Percentiles rank a stretch among this genome's conserved stretches.
Evolutionary conservation across 92 coral and sea anemone species (phyloP).

Genomic region (Zoanthus gigantus): DNA sequence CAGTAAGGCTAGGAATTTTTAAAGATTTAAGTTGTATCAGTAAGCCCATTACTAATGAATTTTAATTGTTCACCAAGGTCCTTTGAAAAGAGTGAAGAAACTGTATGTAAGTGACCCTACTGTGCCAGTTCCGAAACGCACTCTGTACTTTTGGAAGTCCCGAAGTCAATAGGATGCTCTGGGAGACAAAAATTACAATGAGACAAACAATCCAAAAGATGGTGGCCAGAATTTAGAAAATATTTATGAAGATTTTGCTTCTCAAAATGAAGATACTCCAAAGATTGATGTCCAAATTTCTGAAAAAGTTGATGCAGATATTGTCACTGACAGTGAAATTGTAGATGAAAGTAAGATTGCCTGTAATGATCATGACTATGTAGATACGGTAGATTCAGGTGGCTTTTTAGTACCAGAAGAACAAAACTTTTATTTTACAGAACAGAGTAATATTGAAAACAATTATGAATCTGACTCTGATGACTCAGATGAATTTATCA

Average conservation of each 20-base stretch:
- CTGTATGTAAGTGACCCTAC: constrained; percentile 46
- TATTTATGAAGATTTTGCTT: neutral
- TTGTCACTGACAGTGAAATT: neutral
- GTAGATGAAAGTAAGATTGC: constrained; percentile 10
- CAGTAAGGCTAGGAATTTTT: too few species aligned
- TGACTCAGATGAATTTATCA: neutral
- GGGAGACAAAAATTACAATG: constrained; percentile 10
- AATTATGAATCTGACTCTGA: constrained; percentile 33
- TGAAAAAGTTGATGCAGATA: neutral
- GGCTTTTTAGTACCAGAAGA: neutral
- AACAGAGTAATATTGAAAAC: neutral
- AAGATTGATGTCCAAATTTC: neutral
- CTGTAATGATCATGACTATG: neutral
- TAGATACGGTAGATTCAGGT: neutral
- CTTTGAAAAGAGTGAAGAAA: constrained; percentile 58
- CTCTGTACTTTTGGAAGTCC: constrained; percentile 42
- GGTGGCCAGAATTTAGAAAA: neutral
- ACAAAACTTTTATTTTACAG: constrained; percentile 8
- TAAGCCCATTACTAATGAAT: neutral
- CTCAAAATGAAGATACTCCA: constrained; percentile 7
- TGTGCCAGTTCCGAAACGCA: constrained; percentile 45
- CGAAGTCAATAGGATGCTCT: constrained; percentile 12
- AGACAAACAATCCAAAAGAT: neutral
- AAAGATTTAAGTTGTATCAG: too few species aligned
- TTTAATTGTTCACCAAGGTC: constrained; percentile 28